Base-by-base conservation (phyloP, 2,888 invertebrate genomes). In the Meganola albula region DNA sequence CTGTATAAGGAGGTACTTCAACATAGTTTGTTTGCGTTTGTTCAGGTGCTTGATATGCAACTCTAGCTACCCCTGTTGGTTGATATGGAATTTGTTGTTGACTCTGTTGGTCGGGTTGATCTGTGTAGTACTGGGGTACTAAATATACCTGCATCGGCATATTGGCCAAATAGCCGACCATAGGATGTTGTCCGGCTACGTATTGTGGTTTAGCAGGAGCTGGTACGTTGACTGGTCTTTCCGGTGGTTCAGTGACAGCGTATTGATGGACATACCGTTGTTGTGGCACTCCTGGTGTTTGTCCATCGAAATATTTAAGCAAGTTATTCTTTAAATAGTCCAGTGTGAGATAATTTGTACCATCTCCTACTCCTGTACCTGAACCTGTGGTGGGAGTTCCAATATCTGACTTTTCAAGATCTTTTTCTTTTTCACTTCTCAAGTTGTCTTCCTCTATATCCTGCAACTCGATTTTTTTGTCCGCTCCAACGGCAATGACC, bases 361-460 rank as follows among this genome's bases (percentile, higher is more conserved):
- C 61, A 0, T 56, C 35, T 4, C 44, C 56, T 1, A 61, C 40
- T 3, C 47, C 54, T 5, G 30, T 16, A 24, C 42, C 45, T 37
- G 69, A 63, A 4, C 64, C 45, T 9, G 55, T 56, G 2, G 57
- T 53, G n/a, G n/a, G n/a, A n/a, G n/a, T n/a, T n/a, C n/a, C n/a
- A n/a, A n/a, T n/a, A 20, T 71, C 72, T 0, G 65, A 39, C 37
- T 72, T 71, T 0, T 71, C 73, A 6, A 52, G 36, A 1, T 76
- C 56, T 34, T 68, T 72, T 48, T 79, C 77, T 44, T 83, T 80
- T 66, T 91, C 90, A 48, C 87, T 88, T 30, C 88, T 87, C 31
- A 90, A 67, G 56, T 90, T 92, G 54, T 93, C 93, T 18, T 89
- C 87, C 62, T 93, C 93, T 44, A 93, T 91, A 68, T 93, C 93